These are phyloP conservation scores for Mobula birostris DNA, from an alignment of 2,113 vertebrate species.

Conservation along the genomic window DNA sequence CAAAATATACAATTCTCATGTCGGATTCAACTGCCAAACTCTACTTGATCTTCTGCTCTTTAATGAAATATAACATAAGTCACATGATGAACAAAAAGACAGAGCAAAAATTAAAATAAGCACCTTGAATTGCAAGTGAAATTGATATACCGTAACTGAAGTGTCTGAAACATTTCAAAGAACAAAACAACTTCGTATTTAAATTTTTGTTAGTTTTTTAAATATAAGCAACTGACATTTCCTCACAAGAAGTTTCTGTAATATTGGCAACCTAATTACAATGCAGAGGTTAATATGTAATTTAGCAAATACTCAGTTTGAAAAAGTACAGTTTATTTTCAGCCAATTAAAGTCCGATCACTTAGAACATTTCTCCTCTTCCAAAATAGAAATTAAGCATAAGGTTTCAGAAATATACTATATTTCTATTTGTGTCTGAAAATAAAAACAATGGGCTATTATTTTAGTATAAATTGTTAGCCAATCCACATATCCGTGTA, in stretches of 20 bases:
- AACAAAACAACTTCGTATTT: neutral
- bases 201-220: neutral
- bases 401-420: neutral
- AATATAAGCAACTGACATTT: neutral
- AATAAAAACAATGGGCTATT: neutral
- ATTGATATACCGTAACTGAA: neutral
- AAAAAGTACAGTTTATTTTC: neutral
- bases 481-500: neutral
- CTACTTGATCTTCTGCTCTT: neutral
- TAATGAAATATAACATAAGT: neutral
- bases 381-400: neutral
- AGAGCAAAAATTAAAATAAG: neutral
- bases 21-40: neutral
- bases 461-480: neutral
- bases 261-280: neutral
- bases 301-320: neutral
- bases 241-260: neutral
- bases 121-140: neutral
- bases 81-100: neutral
- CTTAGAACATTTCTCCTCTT: neutral
- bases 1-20: neutral
- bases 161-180: neutral
- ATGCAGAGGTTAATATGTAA: neutral
- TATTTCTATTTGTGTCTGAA: neutral
- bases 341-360: neutral